Base-by-base conservation (phyloP, 2,888 invertebrate genomes). In the Cetonia aurata region DNA sequence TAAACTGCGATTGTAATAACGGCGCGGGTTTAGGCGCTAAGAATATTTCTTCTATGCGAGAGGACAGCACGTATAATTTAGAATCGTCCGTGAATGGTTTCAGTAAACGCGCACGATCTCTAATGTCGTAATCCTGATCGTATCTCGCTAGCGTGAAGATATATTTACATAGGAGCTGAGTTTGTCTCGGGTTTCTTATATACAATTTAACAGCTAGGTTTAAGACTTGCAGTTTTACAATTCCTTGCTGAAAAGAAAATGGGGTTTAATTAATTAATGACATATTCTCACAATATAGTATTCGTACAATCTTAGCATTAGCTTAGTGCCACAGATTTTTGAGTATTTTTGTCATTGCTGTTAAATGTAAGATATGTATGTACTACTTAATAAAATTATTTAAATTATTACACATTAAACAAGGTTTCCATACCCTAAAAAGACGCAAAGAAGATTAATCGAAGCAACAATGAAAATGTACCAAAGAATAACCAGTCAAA, bases 121-220 rank as follows among this genome's bases (percentile, higher is more conserved):
- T 89, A 67, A 99, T 96, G 86, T 99, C 99, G 82, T 99, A 99
- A 85, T 96, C 97, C 77, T 94, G 93, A 87, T 99, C 99, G 84
- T 99, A 99, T 77, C 96, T 93, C 0, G 99, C 98, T 79, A 99
- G 87, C 76, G 92, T 95, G 80, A 99, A 93, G 50, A 99, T 93
- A 85, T 99, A 99, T 82, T 96, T 95, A 79, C 95, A 95, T 66
- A 99, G 87, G 3, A 95, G 87, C 13, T 72, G 89, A 0, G 96
- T 96, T 85, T 95, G 96, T 71, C 92, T 90, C 3, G 95, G 92
- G 82, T 95, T 95, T 17, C 94, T 95, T 60, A 98, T 88, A 79
- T 92, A 96, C 25, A 99, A 87, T 83, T 99, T 99, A 1, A 98
- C 94, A 0, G 98, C 95, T 74, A 99, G 86, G 81, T 98, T 99